A percentile compares a stretch with the other conserved stretches of the same genome.
phyloP scores from a whole-genome alignment of 1,140 invertebrate species.

The Lordiphosa clarofinis region DNA sequence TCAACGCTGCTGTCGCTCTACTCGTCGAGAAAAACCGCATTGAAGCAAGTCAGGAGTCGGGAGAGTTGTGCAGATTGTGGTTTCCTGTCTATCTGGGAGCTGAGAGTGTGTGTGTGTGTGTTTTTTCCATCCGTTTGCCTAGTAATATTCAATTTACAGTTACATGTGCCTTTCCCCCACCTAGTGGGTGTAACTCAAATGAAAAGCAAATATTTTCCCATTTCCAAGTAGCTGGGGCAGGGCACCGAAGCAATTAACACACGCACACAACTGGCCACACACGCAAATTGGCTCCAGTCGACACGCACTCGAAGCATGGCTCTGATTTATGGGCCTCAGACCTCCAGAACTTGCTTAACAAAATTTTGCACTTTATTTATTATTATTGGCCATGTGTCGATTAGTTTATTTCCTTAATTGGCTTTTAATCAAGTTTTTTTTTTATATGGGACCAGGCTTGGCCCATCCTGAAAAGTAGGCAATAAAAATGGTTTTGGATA shows the following conservation, averaged over 20 bases:
- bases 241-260: conserved; percentile 28
- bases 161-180: conserved; percentile 16
- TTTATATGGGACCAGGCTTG: background rate
- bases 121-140: conserved; percentile 27
- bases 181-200: conserved; percentile 28
- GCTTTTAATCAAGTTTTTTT: conserved; percentile 27
- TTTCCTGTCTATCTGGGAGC: conserved; percentile 13
- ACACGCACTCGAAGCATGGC: conserved; percentile 11
- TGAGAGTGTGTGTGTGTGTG: conserved; percentile 3
- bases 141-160: conserved; percentile 70
- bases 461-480: conserved; percentile 1
- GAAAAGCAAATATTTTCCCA: conserved; percentile 71
- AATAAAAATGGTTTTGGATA: background rate
- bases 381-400: conserved; percentile 47
- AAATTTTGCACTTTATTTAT: conserved; percentile 39
- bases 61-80: conserved; percentile 36
- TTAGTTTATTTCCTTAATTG: conserved; percentile 45
- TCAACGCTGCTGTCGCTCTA: conserved; percentile 36
- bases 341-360: no score
- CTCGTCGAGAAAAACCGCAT: conserved; percentile 42
- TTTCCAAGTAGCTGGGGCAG: conserved; percentile 31
- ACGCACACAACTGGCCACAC: conserved; percentile 23
- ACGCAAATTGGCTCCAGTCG: conserved; percentile 32
- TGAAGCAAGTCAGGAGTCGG: conserved; percentile 12
- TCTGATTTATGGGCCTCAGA: conserved; percentile 30